Percentiles rank a stretch among this genome's conserved stretches.
These are phyloP conservation scores for Eristalis arbustorum DNA, from an alignment of 2,888 invertebrate species.

Conservation along the genomic window DNA sequence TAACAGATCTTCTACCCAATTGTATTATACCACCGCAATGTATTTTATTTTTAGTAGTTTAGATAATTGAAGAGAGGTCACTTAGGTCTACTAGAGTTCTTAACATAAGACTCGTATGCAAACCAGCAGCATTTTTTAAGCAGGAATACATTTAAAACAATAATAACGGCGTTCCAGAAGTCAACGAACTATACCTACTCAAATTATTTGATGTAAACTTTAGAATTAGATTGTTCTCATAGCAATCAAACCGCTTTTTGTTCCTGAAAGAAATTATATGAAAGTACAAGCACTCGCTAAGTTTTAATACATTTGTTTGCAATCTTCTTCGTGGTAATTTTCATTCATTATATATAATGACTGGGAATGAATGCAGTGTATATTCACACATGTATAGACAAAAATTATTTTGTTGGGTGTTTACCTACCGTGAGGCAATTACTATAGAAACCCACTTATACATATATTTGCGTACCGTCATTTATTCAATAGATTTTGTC, in stretches of 20 bases:
- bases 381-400: not conserved
- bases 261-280: not conserved
- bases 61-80: no score
- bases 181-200: not conserved
- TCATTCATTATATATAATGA: conserved; percentile 22
- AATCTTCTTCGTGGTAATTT: conserved; percentile 27
- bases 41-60: no score
- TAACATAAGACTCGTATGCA: no score
- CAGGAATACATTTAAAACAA: not conserved
- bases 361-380: not conserved
- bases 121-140: not conserved
- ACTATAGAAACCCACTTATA: conserved; percentile 17
- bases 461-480: not conserved
- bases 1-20: no score
- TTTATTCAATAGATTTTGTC: not conserved
- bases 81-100: no score
- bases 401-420: not conserved
- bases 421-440: conserved; percentile 27
- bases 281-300: not conserved
- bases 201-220: not conserved
- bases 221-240: conserved; percentile 13
- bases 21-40: no score
- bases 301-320: not conserved
- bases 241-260: not conserved
- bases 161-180: not conserved